These are phyloP conservation scores for Genyomyrus donnyi DNA, from an alignment of 2,113 vertebrate genomes.

Conservation along the genomic window DNA sequence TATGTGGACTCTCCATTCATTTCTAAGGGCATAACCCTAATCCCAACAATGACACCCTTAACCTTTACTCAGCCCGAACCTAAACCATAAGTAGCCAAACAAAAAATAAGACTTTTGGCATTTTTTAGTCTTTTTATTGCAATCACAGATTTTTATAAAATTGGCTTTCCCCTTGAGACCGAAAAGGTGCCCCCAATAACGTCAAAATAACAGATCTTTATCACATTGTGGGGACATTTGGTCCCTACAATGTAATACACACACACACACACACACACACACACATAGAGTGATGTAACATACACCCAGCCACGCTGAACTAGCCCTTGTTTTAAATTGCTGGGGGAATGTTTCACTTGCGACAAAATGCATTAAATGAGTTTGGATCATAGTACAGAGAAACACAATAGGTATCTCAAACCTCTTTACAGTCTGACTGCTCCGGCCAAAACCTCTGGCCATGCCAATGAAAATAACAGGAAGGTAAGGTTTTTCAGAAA, in stretches of 20 bases:
- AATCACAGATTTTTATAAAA: background rate
- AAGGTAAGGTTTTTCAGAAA: background rate
- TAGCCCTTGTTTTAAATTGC: background rate
- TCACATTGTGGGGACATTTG: background rate
- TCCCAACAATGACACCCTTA: background rate
- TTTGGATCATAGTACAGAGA: background rate
- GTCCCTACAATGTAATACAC: background rate
- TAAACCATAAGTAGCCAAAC: background rate
- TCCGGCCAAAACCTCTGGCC: background rate
- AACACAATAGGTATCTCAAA: background rate
- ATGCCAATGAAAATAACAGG: constrained; percentile 10
- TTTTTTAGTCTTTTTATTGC: background rate
- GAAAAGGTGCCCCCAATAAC: background rate
- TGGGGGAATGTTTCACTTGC: background rate
- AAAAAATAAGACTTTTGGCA: background rate
- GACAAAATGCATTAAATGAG: constrained; percentile 9
- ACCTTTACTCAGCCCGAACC: background rate
- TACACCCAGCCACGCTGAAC: background rate
- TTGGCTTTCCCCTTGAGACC: background rate
- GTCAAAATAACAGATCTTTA: background rate
- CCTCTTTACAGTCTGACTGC: background rate
- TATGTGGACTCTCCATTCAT: background rate
- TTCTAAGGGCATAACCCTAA: background rate
- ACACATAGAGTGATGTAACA: background rate
- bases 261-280: background rate